Percentiles rank a stretch among this genome's conserved stretches.
Evolutionary conservation across 2,797 vertebrate species (phyloP).

Genomic region (Rhinella marina): DNA sequence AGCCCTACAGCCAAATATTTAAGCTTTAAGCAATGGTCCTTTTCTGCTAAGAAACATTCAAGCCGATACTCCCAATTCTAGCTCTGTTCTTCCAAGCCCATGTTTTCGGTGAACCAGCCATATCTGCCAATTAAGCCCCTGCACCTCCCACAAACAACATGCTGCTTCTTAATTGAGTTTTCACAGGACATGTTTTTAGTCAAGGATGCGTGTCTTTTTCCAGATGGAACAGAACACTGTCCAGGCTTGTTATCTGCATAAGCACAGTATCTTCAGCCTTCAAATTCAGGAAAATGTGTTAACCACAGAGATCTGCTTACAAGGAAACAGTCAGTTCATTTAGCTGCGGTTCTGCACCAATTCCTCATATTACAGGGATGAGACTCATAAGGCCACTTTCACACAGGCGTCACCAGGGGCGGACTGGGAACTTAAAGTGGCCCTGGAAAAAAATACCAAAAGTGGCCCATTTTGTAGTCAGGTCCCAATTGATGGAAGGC

Average conservation of each 20-base stretch:
- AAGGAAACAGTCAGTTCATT: background rate
- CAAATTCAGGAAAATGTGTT: background rate
- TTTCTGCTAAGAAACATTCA: background rate
- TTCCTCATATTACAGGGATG: background rate
- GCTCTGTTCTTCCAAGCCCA: background rate
- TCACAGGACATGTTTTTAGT: constrained; percentile 33
- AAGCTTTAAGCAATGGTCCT: background rate
- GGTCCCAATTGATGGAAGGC: too few relatives aligned
- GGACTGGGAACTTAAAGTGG: too few relatives aligned
- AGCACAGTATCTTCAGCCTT: background rate
- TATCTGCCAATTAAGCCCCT: constrained; percentile 40
- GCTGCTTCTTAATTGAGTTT: constrained; percentile 31
- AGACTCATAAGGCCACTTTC: background rate
- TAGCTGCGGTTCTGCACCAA: background rate
- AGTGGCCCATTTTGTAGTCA: too few relatives aligned
- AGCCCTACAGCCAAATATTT: background rate
- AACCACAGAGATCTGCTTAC: background rate
- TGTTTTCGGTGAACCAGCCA: constrained; percentile 16
- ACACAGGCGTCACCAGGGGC: too few relatives aligned
- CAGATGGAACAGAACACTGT: constrained; percentile 15
- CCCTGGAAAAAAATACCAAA: too few relatives aligned
- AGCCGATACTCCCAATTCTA: background rate
- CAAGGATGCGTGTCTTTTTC: constrained; percentile 5
- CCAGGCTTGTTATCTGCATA: background rate
- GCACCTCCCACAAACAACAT: constrained; percentile 54